These are phyloP conservation scores for Proteles cristata DNA, from an alignment of 2,113 vertebrate genomes.

Conservation along the genomic window DNA sequence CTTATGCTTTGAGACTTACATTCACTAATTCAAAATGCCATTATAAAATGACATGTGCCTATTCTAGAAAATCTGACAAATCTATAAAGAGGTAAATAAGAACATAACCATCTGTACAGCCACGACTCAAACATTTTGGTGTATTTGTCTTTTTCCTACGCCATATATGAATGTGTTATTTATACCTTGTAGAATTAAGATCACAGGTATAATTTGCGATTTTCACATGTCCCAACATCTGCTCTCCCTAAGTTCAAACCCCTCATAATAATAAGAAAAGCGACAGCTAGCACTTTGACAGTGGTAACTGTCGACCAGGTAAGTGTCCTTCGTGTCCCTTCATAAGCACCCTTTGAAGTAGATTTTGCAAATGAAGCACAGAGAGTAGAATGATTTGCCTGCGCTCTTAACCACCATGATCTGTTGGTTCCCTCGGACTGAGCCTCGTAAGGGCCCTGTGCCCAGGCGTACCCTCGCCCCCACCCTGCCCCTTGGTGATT, in stretches of 20 bases:
- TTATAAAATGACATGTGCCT: background rate
- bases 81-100: background rate
- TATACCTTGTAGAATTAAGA: background rate
- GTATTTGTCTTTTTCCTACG: background rate
- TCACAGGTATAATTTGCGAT: background rate
- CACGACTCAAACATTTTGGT: background rate
- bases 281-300: background rate
- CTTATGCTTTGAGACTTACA: slow-evolving; percentile 3
- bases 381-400: background rate
- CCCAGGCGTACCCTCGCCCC: background rate
- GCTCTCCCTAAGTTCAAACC: background rate
- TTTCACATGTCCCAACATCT: background rate
- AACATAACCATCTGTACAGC: background rate
- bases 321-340: background rate
- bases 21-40: background rate
- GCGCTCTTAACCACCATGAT: background rate
- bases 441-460: no score
- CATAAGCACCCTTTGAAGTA: background rate
- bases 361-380: background rate
- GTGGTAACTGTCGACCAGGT: background rate
- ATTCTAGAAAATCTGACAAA: slow-evolving; percentile 19
- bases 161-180: background rate
- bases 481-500: background rate
- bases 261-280: background rate
- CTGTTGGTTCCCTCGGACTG: background rate